phyloP scores from a whole-genome alignment of 2,113 vertebrate species.

The Xenopus tropicalis region UCB_Xtro_10.0 CM004447.2:121435501-121436000 shows the following conservation, averaged over 20 bases:
- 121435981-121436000: neutral
- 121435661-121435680: slow-evolving; percentile 44
- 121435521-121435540: slow-evolving; percentile 7
- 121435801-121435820: slow-evolving; percentile 33
- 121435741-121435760: slow-evolving; percentile 44
- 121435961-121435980: slow-evolving; percentile 14
- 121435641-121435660: slow-evolving; percentile 41
- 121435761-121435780: slow-evolving; percentile 36
- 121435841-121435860: slow-evolving; percentile 34
- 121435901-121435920: neutral
- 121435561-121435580: slow-evolving; percentile 28
- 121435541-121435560: slow-evolving; percentile 5
- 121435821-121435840: slow-evolving; percentile 39
- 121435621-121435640: slow-evolving; percentile 43
- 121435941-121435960: slow-evolving; percentile 28
- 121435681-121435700: slow-evolving; percentile 33
- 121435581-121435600: slow-evolving; percentile 37
- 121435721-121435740: slow-evolving; percentile 39
- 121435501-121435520: neutral
- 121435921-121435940: neutral
- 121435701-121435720: slow-evolving; percentile 29
- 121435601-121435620: slow-evolving; percentile 8
- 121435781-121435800: slow-evolving; percentile 32
- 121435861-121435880: slow-evolving; percentile 32
- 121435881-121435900: slow-evolving; percentile 9